Percentiles rank a stretch among this genome's conserved stretches.
Evolutionary conservation across 2,797 vertebrate genomes (phyloP).

Genomic region (Hafferia zeledoni): DNA sequence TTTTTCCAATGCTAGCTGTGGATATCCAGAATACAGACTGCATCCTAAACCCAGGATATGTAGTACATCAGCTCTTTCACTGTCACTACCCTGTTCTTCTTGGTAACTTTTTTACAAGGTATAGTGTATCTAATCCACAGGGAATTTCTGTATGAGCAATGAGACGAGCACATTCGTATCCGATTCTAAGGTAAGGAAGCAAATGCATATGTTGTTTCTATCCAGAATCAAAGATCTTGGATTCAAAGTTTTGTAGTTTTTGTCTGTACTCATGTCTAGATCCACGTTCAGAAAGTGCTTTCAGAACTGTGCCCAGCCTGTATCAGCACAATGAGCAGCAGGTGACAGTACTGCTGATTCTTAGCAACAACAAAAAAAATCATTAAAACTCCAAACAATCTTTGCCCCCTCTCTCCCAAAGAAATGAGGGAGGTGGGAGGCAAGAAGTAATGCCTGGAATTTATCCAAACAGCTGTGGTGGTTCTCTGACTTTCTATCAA

Average conservation of each 20-base stretch:
- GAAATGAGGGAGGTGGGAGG: not conserved
- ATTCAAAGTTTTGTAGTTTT: not conserved
- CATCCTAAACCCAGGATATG: not conserved
- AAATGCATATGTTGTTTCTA: not conserved
- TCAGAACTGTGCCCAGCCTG: not conserved
- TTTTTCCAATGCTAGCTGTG: not conserved
- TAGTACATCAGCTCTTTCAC: not conserved
- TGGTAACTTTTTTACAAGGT: not conserved
- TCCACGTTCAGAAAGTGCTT: not conserved
- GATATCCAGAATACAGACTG: not conserved
- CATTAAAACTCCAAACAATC: not conserved
- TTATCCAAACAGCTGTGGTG: not conserved
- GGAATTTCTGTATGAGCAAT: not conserved
- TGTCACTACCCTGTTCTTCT: not conserved
- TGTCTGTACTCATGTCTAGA: not conserved
- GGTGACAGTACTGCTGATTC: not conserved
- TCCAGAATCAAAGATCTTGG: not conserved
- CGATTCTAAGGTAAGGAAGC: not conserved
- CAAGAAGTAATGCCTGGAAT: not conserved
- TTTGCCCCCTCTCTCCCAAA: not conserved
- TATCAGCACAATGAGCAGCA: not conserved
- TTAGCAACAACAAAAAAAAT: not conserved
- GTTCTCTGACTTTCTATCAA: not conserved
- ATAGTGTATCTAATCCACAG: not conserved
- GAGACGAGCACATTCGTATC: not conserved